A percentile compares a stretch with the other conserved stretches of the same genome.
Conservation (phyloP, 1,140 invertebrate genomes). For the Rhopalosiphum padi region DNA sequence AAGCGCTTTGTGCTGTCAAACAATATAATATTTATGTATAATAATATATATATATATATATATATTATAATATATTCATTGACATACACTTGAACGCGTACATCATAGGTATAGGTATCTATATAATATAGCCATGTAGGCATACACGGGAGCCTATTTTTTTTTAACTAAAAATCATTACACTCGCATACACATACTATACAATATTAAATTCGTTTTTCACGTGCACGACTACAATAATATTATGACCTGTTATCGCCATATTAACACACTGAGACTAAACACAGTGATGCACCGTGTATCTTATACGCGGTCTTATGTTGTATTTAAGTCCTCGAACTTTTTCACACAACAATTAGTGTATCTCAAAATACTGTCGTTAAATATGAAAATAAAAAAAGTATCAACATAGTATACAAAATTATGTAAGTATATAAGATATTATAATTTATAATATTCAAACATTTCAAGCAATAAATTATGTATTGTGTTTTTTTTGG, state of each 20-base stretch:
- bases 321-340: not conserved
- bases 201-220: constrained; percentile 16
- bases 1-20: constrained; percentile 34
- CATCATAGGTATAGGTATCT: not conserved
- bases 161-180: not conserved
- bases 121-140: not conserved
- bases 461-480: too few species aligned
- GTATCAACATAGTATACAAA: too few species aligned
- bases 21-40: not conserved
- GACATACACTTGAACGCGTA: not conserved
- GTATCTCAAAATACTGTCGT: too few species aligned
- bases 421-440: too few species aligned
- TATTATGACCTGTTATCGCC: not conserved
- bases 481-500: too few species aligned
- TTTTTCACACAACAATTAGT: not conserved
- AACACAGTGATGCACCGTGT: not conserved
- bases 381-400: not conserved
- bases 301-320: not conserved
- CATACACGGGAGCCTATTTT: not conserved
- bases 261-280: not conserved
- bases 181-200: not conserved
- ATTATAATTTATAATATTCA: too few species aligned
- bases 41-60: too few species aligned
- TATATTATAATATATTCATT: not conserved
- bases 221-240: not conserved